Evolutionary conservation across 2,113 vertebrate species (phyloP).

Genomic region (Mustela lutreola): DNA sequence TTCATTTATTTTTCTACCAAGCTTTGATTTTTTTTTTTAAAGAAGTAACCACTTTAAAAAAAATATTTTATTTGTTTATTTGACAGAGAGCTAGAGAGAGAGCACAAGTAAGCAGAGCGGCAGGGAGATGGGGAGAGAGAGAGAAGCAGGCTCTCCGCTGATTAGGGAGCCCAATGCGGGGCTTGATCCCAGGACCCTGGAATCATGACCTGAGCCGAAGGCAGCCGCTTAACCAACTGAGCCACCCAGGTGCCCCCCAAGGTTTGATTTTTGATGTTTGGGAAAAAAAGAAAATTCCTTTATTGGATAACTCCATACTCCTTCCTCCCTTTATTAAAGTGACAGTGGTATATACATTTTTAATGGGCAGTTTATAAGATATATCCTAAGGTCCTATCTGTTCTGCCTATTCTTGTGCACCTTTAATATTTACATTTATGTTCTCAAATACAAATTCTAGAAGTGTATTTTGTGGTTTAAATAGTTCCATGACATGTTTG

Average conservation of each 20-base stretch:
- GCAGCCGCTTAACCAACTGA: too few relatives aligned
- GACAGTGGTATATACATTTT: neutral
- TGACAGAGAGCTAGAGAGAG: too few relatives aligned
- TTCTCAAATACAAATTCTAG: constrained; percentile 38
- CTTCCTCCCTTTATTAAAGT: neutral
- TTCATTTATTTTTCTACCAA: neutral
- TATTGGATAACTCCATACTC: neutral
- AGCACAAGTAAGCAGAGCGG: too few relatives aligned
- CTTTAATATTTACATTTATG: neutral
- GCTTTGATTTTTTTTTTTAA: constrained; percentile 52
- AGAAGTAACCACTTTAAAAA: too few relatives aligned
- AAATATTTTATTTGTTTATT: too few relatives aligned
- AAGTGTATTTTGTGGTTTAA: constrained; percentile 33
- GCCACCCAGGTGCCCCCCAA: neutral
- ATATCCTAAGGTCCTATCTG: neutral
- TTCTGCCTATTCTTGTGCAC: neutral
- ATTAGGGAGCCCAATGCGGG: too few relatives aligned
- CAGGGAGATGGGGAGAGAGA: too few relatives aligned
- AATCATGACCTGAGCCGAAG: too few relatives aligned
- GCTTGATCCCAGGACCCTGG: too few relatives aligned
- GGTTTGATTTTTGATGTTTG: constrained; percentile 50
- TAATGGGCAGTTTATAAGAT: neutral
- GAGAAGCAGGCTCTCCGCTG: too few relatives aligned
- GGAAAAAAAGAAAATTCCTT: neutral
- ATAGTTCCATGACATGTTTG: neutral